Percentiles rank a stretch among this genome's conserved stretches.
phyloP scores from a whole-genome alignment of 53 echinoderm and acorn worm species.

The Antedon mediterranea region DNA sequence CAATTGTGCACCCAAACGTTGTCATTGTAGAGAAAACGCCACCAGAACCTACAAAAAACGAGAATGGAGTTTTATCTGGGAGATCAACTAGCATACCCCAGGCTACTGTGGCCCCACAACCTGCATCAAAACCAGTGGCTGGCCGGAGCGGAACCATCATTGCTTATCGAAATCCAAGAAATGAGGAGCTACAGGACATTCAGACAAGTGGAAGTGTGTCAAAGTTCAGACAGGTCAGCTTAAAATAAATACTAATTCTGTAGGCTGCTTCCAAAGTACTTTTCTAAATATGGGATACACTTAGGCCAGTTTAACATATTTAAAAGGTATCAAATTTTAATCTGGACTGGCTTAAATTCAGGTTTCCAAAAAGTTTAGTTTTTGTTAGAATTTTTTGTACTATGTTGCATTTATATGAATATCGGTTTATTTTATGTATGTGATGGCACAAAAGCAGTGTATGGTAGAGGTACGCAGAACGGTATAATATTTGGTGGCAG shows the following conservation, averaged over 20 bases:
- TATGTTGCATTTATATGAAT: no score
- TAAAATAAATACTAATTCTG: not conserved
- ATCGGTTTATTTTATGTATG: no score
- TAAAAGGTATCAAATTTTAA: no score
- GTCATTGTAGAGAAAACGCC: not conserved
- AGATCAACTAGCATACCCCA: not conserved
- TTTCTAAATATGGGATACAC: not conserved
- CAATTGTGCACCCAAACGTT: not conserved
- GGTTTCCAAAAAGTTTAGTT: no score
- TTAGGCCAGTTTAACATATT: not conserved
- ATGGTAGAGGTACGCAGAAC: no score
- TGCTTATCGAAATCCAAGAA: not conserved
- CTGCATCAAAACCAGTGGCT: slow-evolving; percentile 1
- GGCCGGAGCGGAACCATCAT: slow-evolving; percentile 2
- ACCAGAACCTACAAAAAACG: not conserved
- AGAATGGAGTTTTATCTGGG: not conserved
- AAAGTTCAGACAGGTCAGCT: slow-evolving; percentile 45
- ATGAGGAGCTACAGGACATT: slow-evolving; percentile 26
- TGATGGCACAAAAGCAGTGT: no score
- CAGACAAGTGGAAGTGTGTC: slow-evolving; percentile 30
- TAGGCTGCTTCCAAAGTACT: no score
- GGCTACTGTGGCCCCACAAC: not conserved
- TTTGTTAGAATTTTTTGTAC: no score
- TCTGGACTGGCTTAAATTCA: no score
- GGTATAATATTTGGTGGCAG: no score